phyloP scores from a whole-genome alignment of 2,888 invertebrate genomes.

The Tillus elongatus region DNA sequence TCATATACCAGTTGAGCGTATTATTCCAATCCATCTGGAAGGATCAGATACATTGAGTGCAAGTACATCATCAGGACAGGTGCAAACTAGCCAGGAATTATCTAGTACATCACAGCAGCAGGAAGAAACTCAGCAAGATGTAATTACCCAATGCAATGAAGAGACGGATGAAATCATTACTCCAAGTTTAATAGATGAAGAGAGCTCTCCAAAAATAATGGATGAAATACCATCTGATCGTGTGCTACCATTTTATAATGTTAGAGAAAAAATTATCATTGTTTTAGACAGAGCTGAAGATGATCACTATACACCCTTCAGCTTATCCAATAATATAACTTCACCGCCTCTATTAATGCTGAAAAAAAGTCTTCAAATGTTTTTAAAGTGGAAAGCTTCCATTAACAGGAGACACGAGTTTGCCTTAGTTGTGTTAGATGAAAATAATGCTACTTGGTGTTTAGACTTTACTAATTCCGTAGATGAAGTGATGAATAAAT shows the following conservation, averaged over 20 bases:
- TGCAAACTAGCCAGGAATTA: no score
- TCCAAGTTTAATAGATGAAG: no score
- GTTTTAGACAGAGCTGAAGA: slow-evolving; percentile 55
- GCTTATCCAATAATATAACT: slow-evolving; percentile 47
- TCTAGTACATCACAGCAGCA: no score
- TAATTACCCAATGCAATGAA: no score
- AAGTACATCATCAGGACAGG: no score
- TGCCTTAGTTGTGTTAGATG: slow-evolving; percentile 51
- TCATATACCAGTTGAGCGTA: no score
- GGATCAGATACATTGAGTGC: no score
- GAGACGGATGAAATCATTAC: no score
- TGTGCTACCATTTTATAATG: slow-evolving; percentile 46
- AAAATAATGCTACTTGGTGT: slow-evolving; percentile 46
- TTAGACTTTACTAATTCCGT: slow-evolving; percentile 56
- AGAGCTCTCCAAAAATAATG: no score
- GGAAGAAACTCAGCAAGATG: no score
- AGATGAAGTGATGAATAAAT: slow-evolving; percentile 47
- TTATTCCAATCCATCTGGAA: no score
- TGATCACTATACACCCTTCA: slow-evolving; percentile 47
- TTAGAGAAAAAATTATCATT: slow-evolving; percentile 54
- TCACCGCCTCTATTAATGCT: slow-evolving; percentile 53
- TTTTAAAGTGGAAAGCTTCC: slow-evolving; percentile 51
- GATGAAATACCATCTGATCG: slow-evolving; percentile 35
- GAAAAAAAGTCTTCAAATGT: slow-evolving; percentile 53
- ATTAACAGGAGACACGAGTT: slow-evolving; percentile 55